phyloP scores from a whole-genome alignment of 2,797 vertebrate genomes.

The Petrocephalus schoutedeni region DNA sequence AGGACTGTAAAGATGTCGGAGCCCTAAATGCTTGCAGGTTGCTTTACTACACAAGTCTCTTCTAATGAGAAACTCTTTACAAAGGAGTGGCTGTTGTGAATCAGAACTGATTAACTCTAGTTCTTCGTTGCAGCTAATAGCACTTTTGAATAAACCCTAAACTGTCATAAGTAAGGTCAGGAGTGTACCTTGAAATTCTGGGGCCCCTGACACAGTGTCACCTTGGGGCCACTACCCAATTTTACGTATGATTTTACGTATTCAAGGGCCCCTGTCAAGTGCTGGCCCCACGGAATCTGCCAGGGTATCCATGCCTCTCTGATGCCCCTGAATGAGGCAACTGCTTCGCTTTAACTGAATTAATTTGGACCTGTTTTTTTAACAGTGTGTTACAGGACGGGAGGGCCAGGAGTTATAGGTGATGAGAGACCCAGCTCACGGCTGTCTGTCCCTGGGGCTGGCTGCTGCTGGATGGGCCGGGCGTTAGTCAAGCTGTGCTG shows the following conservation, averaged over 20 bases:
- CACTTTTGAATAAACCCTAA: background rate
- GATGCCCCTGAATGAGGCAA: background rate
- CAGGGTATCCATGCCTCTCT: background rate
- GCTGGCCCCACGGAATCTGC: background rate
- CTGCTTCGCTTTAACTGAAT: background rate
- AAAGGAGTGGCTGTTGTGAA: background rate
- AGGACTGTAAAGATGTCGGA: background rate
- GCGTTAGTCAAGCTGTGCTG: slow-evolving; percentile 12
- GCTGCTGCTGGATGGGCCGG: background rate
- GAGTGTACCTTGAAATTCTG: background rate
- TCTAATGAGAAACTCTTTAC: background rate
- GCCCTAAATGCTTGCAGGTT: background rate
- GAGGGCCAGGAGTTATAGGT: background rate
- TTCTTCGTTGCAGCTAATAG: background rate
- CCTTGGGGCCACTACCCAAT: background rate
- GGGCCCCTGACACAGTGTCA: background rate
- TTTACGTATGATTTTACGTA: background rate
- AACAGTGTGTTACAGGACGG: background rate
- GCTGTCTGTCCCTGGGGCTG: slow-evolving; percentile 3
- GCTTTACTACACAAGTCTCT: background rate
- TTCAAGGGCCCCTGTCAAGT: background rate
- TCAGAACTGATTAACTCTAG: background rate
- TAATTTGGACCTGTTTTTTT: background rate
- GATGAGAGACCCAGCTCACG: slow-evolving; percentile 13
- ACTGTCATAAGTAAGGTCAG: background rate